Conservation (phyloP, 2,888 invertebrate genomes). For the Gonocerus acuteangulatus region DNA sequence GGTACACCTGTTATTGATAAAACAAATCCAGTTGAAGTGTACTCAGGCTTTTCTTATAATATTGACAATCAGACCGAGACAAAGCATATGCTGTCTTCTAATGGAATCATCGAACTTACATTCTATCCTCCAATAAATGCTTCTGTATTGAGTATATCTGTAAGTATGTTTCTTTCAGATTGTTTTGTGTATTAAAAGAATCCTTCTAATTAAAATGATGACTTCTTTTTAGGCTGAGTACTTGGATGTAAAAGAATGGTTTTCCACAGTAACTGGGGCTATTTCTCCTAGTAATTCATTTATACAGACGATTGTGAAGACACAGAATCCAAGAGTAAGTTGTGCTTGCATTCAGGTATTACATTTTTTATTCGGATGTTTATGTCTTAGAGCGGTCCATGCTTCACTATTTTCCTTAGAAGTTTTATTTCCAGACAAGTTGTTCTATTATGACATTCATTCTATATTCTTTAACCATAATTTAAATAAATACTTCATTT, state of each 20-base stretch:
- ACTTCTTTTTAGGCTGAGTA: slow-evolving; percentile 62
- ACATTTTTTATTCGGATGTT: not conserved
- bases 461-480: no score
- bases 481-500: no score
- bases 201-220: not conserved
- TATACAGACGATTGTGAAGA: slow-evolving; percentile 51
- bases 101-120: slow-evolving; percentile 57
- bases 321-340: slow-evolving; percentile 48
- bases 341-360: no score
- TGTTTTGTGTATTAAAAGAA: not conserved
- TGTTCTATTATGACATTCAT: no score
- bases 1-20: slow-evolving; percentile 56
- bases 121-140: slow-evolving; percentile 54
- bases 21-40: slow-evolving; percentile 52
- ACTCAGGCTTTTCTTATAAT: slow-evolving; percentile 55
- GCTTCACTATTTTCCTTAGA: no score
- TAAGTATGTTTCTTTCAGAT: no score
- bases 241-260: slow-evolving; percentile 67
- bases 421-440: no score
- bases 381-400: not conserved
- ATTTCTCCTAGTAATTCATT: slow-evolving; percentile 56
- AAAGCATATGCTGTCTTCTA: slow-evolving; percentile 51
- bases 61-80: slow-evolving; percentile 50
- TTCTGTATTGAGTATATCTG: slow-evolving; percentile 65
- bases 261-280: slow-evolving; percentile 63